Evolutionary conservation across 2,888 invertebrate species (phyloP), one percentile per base, ranked within the genome.

Genomic region (Elaeidobius kamerunicus): DNA sequence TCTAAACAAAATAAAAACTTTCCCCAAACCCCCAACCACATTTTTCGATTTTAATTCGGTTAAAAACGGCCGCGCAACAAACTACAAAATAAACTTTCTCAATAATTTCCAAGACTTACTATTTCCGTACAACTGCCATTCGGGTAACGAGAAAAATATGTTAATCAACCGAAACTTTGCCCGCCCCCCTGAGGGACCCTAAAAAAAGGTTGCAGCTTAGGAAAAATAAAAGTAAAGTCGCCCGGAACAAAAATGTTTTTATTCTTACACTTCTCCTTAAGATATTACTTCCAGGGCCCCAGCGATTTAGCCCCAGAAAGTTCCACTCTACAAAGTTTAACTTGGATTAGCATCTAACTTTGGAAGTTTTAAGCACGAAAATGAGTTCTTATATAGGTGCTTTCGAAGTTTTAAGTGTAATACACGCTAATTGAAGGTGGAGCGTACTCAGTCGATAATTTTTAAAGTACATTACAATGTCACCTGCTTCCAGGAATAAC

Each of bases 331-430:
- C 39, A 51, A 55, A 55, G 55, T 55, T 55, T 55, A 51, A 55
- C 51, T 51, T 55, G 51, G 55, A 55, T 55, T 55, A 55, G 47
- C 55, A 55, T 55, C 47, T 42, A 55, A 49, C 30, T 51, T 42
- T 34, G 34, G 34, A 55, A 55, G 51, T 55, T 55, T 46, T 45
- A 51, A 51, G 55, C 39, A 43, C 39, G 51, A 35, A 43, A 51
- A 52, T 51, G 47, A 40, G 46, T 55, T 55, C 41, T 51, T 55
- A 55, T 51, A 41, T 38, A 43, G 51, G 47, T 51, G 32, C 23
- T 46, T 46, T 46, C 30, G 44, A 44, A 53, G 19, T 30, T 48
- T 39, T 32, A 42, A 35, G 36, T 36, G 17, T 36, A 43, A 43
- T 50, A 36, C 47, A 47, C 23, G 36, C 47, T 52, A 46, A 52